phyloP scores from a whole-genome alignment of 2,113 vertebrate species.

The Eolophus roseicapilla region DNA sequence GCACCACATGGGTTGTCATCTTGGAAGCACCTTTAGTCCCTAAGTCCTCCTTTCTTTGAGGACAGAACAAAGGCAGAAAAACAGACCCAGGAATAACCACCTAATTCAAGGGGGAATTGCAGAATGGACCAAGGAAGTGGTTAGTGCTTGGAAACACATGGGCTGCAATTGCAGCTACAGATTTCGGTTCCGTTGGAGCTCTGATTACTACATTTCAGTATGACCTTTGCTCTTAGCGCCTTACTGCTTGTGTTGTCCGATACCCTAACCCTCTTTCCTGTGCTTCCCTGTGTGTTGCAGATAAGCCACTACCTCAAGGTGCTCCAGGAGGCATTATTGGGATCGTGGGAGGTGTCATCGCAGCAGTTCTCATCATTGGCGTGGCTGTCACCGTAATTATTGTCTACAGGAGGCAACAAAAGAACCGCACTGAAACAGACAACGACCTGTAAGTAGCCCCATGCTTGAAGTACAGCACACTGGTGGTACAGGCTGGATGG shows the following conservation, averaged over 20 bases:
- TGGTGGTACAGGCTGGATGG: background rate
- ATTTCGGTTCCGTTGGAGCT: background rate
- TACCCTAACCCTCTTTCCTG: background rate
- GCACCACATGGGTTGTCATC: background rate
- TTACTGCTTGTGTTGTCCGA: background rate
- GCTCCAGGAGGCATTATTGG: constrained; percentile 80
- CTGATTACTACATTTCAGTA: background rate
- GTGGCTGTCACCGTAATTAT: constrained; percentile 81
- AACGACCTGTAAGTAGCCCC: constrained; percentile 84
- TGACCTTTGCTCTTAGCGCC: background rate
- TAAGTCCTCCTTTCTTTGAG: background rate
- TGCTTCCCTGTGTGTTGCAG: constrained; percentile 73
- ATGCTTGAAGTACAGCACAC: accelerated
- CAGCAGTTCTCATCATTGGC: constrained; percentile 77
- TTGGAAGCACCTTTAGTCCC: background rate
- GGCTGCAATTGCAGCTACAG: background rate
- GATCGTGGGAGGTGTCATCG: constrained; percentile 82
- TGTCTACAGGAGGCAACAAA: constrained; percentile 82
- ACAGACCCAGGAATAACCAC: background rate
- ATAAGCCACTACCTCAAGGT: constrained; percentile 84
- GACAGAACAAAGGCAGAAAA: background rate
- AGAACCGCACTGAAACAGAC: constrained; percentile 74
- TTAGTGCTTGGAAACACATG: background rate
- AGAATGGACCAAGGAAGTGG: accelerated
- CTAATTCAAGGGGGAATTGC: background rate